phyloP scores from a whole-genome alignment of 2,888 invertebrate genomes.

The Trypoxylon attenuatum region DNA sequence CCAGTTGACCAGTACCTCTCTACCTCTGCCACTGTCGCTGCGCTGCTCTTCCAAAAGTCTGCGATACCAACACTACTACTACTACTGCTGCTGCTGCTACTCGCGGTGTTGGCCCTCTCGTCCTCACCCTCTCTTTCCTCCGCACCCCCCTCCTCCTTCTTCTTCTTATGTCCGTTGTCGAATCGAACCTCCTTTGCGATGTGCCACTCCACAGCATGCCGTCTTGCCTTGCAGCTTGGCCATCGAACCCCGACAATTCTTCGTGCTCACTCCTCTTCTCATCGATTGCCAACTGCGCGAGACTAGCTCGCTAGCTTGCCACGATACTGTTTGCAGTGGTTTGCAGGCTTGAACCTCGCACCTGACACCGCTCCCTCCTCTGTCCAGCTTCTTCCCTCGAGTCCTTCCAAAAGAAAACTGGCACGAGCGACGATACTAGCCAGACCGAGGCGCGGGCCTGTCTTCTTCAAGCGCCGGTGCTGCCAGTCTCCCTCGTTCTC shows the following conservation, averaged over 20 bases:
- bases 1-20: background rate
- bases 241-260: background rate
- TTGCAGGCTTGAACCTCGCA: constrained; percentile 18
- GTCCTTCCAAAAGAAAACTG: constrained; percentile 50
- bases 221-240: constrained; percentile 1
- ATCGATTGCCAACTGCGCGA: constrained; percentile 10
- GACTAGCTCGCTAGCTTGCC: constrained; percentile 2
- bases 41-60: too few species aligned
- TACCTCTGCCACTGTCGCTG: too few species aligned
- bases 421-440: constrained; percentile 41
- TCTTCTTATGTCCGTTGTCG: constrained; percentile 24
- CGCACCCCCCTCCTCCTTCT: constrained; percentile 12
- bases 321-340: constrained; percentile 15
- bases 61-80: too few species aligned
- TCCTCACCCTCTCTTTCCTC: background rate
- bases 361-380: constrained; percentile 17
- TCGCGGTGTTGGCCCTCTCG: background rate
- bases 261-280: constrained; percentile 1
- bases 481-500: constrained; percentile 32
- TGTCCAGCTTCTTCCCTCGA: constrained; percentile 22
- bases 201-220: constrained; percentile 31
- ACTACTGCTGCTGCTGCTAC: background rate
- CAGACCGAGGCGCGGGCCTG: constrained; percentile 34
- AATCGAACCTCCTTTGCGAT: constrained; percentile 33
- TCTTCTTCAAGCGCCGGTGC: constrained; percentile 48